Percentiles rank a stretch among this genome's conserved stretches.
These are phyloP conservation scores for Orbicella faveolata DNA, from an alignment of 64 coral and sea anemone species.

Conservation along the genomic window DNA sequence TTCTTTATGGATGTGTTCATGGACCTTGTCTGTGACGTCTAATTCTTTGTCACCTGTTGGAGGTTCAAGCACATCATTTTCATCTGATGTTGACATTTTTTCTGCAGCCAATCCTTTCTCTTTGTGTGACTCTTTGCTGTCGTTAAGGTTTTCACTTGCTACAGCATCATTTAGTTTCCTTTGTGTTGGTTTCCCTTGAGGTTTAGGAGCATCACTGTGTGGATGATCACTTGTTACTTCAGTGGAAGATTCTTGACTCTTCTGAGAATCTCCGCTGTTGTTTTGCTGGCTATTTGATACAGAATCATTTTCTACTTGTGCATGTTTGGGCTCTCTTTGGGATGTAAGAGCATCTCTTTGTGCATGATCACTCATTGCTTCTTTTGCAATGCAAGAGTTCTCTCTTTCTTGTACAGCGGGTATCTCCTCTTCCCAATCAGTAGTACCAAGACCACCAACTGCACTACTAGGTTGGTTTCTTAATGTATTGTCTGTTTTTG, in stretches of 20 bases:
- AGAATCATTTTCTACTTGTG: background rate
- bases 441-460: background rate
- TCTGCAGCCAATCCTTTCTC: background rate
- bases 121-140: background rate
- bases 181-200: background rate
- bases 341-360: background rate
- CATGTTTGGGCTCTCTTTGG: background rate
- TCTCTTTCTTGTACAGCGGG: background rate
- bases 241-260: background rate
- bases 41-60: background rate
- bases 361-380: background rate
- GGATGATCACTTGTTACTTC: background rate
- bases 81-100: background rate
- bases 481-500: background rate
- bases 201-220: background rate
- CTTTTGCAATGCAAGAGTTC: background rate
- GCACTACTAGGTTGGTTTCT: background rate
- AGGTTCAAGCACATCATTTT: background rate
- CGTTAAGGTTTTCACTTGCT: background rate
- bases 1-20: background rate
- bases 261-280: background rate
- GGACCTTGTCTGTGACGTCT: background rate
- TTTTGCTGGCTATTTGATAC: background rate
- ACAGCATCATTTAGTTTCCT: background rate
- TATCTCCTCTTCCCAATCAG: background rate